Base-by-base conservation (phyloP, 2,797 vertebrate species). In the Eospalax fontanierii region DNA sequence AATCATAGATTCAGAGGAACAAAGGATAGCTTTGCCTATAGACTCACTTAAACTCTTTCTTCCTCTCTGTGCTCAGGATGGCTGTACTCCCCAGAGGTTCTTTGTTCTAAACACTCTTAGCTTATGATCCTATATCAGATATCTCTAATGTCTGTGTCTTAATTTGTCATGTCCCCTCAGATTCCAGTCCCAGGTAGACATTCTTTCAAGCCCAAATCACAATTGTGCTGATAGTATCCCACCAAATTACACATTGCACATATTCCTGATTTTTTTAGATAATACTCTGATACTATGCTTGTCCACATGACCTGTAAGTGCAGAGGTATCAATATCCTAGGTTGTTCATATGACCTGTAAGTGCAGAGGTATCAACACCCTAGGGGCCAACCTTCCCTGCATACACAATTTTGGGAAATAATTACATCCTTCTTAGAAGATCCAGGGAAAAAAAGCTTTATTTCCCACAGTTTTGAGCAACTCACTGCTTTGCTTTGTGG, bases 211-310 rank as follows among this genome's bases (percentile, higher is more conserved):
- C 30, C 68, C 19, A 7, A 66, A 28, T 92, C 28, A 40, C 10
- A 65, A 40, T 2, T 74, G 24, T 79, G 12, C 79, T 59, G 30
- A 35, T 70, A 89, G 28, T 46, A 18, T 30, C 21, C 61, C 43
- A 85, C 43, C 43, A 26, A 76, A 85, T 2, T 26, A 4, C 35
- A 88, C 22, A n/a, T 33, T 73, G n/a, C 26, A 33, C 1, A 46
- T 75, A 26, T 87, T 83, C 33, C 75, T 50, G 28, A 40, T 38
- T 96, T 95, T 71, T 79, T n/a, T 90, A 65, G 63, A 40, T 28
- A 63, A 59, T 24, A 87, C 54, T 74, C n/a, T 92, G 78, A 57
- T 33, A 8, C 26, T 87, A 12, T 16, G 28, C 4, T 81, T 86
- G 57, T 43, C n/a, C 4, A 54, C 35, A 4, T 24, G 65, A n/a